Conservation (phyloP, 2,888 invertebrate species). For the Xanthia icteritia region DNA sequence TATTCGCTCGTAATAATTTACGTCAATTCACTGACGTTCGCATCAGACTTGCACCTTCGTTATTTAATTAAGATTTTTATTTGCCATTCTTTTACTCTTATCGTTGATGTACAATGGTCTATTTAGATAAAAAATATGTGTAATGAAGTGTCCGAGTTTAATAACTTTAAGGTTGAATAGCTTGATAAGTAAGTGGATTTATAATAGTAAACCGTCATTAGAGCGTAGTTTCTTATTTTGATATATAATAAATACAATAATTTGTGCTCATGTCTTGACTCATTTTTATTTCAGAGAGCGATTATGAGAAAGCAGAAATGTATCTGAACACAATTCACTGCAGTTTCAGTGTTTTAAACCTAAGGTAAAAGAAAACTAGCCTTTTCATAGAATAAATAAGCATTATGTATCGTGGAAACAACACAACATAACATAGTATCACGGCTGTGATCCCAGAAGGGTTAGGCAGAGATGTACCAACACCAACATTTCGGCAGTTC, state of each 20-base stretch:
- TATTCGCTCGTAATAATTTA: background rate
- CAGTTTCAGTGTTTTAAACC: too few species aligned
- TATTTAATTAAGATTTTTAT: constrained; percentile 41
- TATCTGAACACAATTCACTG: background rate
- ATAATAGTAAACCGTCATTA: background rate
- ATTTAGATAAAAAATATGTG: constrained; percentile 47
- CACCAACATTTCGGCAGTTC: too few species aligned
- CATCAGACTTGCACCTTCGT: constrained; percentile 6
- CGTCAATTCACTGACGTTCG: background rate
- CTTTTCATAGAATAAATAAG: background rate
- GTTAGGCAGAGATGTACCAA: too few species aligned
- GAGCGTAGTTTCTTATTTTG: background rate
- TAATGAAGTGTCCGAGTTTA: constrained; percentile 18
- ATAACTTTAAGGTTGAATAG: background rate
- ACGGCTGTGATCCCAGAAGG: too few species aligned
- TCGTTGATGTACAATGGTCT: constrained; percentile 43
- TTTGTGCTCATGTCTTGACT: background rate
- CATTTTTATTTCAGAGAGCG: background rate
- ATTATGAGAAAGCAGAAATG: too few species aligned
- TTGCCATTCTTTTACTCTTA: constrained; percentile 43
- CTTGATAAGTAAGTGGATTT: constrained; percentile 5
- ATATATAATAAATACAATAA: background rate
- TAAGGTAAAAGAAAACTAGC: background rate
- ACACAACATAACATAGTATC: too few species aligned
- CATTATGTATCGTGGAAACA: background rate